Base-by-base conservation (phyloP, 1,140 invertebrate species). In the Lamellibrachia luymesi region DNA sequence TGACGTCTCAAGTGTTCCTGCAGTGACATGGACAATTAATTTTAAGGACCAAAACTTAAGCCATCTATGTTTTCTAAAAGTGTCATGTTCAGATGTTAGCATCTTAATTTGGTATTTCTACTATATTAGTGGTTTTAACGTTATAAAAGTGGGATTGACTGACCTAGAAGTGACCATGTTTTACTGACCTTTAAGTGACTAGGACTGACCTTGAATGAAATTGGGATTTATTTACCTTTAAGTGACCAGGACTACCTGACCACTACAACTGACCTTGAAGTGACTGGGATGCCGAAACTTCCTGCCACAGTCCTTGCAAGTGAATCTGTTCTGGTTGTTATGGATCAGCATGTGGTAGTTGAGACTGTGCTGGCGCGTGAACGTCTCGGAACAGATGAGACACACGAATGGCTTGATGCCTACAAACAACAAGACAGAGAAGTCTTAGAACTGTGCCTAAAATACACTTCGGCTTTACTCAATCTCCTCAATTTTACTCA, bases 281-380 rank as follows among this genome's bases (percentile, higher is more conserved):
- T 97, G 97, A 92, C 97, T 97, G 2, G 97, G 97, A 95, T 97
- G 97, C 64, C 97, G 96, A 93, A 97, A 97, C 94, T 97, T 97
- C 50, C 97, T 96, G 0, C 97, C 97, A 95, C 97, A 97, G 94
- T 97, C 97, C 17, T 96, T 95, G 93, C 97, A 97, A 0, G 97
- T 97, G 94, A 97, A 97, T 38, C 97, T 96, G 13, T 97, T 97
- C 95, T 97, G 97, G 95, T 97, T 97, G 94, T 97, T 97, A 94
- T 97, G 97, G 94, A 97, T 97, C 89, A 97, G 94, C 97, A 97
- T 97, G 94, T 97, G 97, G 94, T 97, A 97, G 93, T 97, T 97
- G 25, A 97, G 96, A 91, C 97, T 97, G 94, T 97, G 97, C 93
- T 97, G 97, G 52, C 97, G 95, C 0, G 97, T 97, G 94, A 97